Evolutionary conservation across 2,888 invertebrate species (phyloP), one percentile per base, ranked within the genome.

Genomic region (Schizaphis graminum): DNA sequence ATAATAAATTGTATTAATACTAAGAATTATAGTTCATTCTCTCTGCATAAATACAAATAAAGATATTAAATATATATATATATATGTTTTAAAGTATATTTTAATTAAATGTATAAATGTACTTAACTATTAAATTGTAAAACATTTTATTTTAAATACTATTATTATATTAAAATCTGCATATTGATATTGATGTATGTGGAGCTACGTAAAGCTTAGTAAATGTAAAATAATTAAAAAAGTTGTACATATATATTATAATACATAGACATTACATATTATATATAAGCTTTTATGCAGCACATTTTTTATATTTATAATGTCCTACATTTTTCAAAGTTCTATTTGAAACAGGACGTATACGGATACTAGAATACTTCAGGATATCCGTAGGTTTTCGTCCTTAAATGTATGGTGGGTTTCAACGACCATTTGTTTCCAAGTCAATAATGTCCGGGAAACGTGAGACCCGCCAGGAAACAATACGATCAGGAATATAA

Each of bases 371-470:
- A 13, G n/a, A 5, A 67, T n/a, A 77, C 35, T 77, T 77, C 77
- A 77, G 77, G 77, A 77, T 77, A 77, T 35, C 77, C 77, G 77
- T 35, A 35, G 77, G 77, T 35, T 35, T 77, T 77, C 21, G 35
- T 77, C 35, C 77, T 77, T 8, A 77, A 77, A 21, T 35, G 21
- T 77, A 77, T 2, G 77, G 35, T 21, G 77, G 77, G 77, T 77
- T 35, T 77, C 77, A 8, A 77, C 2, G 77, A 77, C 77, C 77
- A 77, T 77, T 77, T 35, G 77, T 35, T 77, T 35, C n/a, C 47
- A n/a, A 90, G 61, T n/a, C 90, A 77, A 91, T 77, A 91, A 53
- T 26, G 67, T 67, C 56, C 44, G 56, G 41, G 28, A 91, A 91
- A 91, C 84, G 53, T 41, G 84, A 91, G 84, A 44, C 10, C 41